Evolutionary conservation across 2,797 vertebrate species (phyloP), one percentile per base, ranked within the genome.

Genomic region (Tiaroga cobitis): DNA sequence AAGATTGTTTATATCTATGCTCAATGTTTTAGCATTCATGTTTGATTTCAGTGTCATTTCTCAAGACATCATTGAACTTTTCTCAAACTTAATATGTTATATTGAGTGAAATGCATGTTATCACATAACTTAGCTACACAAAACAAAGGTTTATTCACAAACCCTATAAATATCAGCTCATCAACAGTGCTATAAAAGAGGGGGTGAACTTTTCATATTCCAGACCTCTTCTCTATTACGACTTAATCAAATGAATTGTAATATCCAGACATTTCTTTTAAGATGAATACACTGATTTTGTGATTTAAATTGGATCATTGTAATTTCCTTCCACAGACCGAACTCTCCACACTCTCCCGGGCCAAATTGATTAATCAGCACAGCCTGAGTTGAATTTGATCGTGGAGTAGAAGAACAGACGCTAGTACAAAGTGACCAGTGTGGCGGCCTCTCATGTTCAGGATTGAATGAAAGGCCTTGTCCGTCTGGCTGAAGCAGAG

Each of bases 351-450:
- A 34, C 85, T 76, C 65, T 16, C 78, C 88, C 32, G 0, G 43
- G 56, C 37, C 89, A 89, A 94, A 94, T 91, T 91, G 88, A 88
- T 88, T 93, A 94, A 95, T 91, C 81, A 90, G 73, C 87, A 89
- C 29, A 88, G 92, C 92, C 91, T 93, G 92, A 94, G 91, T 91
- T 87, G 89, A 92, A 94, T 94, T 92, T 92, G 85, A 81, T 76
- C 43, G 67, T 82, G 74, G 49, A 74, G 59, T 78, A 80, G 80
- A 87, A 26, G 54, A 79, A 74, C 43, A 78, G 77, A 82, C 18
- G 5, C 43, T 54, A 76, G 83, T 63, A 90, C 86, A 89, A 79
- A 86, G 86, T 86, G 29, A 11, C 29, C 59, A 85, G 56, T 74
- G 82, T 86, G 24, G 75, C 3, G 19, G 6, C 39, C 41, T 72